phyloP scores from a whole-genome alignment of 2,888 invertebrate species.

The Morinoia aosen region DNA sequence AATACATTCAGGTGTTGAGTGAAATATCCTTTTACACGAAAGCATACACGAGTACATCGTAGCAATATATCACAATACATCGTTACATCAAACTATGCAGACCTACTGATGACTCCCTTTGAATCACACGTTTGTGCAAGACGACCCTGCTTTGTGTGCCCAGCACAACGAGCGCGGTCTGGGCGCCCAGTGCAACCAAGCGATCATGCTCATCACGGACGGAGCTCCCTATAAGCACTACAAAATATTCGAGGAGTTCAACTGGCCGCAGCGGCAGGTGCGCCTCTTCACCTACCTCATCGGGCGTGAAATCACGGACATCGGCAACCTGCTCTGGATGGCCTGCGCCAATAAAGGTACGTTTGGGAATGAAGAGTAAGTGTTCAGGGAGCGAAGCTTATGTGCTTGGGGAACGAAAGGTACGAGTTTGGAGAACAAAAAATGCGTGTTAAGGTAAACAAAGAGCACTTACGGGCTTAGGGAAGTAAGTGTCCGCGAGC shows the following conservation, averaged over 20 bases:
- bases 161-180: conserved; percentile 74
- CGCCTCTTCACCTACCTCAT: conserved; percentile 98
- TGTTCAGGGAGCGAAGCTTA: neutral
- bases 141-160: neutral
- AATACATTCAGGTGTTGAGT: neutral
- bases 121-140: too few species aligned
- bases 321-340: conserved; percentile 96
- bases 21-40: neutral
- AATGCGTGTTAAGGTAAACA: too few species aligned
- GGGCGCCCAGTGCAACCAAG: conserved; percentile 96
- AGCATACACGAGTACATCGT: neutral
- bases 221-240: conserved; percentile 94
- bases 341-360: conserved; percentile 97
- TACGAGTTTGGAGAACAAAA: neutral
- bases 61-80: neutral
- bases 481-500: neutral
- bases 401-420: neutral
- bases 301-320: conserved; percentile 94
- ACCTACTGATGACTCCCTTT: too few species aligned
- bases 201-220: conserved; percentile 99
- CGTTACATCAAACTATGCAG: neutral
- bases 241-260: conserved; percentile 91
- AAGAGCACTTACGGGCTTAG: too few species aligned
- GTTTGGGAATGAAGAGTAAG: neutral
- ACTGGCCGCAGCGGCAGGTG: conserved; percentile 93